Percentiles rank a stretch among this genome's conserved stretches.
phyloP scores from a whole-genome alignment of 2,888 invertebrate species.

The Drosophila mimetica region DNA sequence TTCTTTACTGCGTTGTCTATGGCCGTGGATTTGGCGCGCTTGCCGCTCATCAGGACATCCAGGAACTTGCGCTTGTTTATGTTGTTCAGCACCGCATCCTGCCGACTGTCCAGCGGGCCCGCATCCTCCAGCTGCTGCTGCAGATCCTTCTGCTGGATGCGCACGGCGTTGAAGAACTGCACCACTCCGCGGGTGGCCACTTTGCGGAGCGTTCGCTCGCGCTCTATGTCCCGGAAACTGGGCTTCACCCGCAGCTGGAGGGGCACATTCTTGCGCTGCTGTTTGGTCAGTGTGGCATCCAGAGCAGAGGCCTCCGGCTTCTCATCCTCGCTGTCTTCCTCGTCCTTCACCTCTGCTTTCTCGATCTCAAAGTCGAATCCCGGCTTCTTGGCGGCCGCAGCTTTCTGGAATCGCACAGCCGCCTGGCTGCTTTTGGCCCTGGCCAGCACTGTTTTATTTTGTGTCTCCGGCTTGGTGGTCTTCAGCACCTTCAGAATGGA shows the following conservation, averaged over 20 bases:
- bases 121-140: slow-evolving; percentile 89
- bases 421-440: slow-evolving; percentile 89
- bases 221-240: slow-evolving; percentile 89
- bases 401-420: slow-evolving; percentile 85
- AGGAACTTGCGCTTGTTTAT: slow-evolving; percentile 90
- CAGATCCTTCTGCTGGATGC: slow-evolving; percentile 92
- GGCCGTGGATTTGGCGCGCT: slow-evolving; percentile 86
- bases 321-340: slow-evolving; percentile 82
- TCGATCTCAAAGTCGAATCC: slow-evolving; percentile 89
- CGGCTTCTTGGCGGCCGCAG: slow-evolving; percentile 81
- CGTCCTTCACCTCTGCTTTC: slow-evolving; percentile 85
- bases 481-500: slow-evolving; percentile 92
- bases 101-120: slow-evolving; percentile 91
- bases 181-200: slow-evolving; percentile 97
- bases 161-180: slow-evolving; percentile 95
- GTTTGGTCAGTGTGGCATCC: slow-evolving; percentile 62
- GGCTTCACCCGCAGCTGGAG: slow-evolving; percentile 89
- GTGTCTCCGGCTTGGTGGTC: slow-evolving; percentile 90
- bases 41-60: slow-evolving; percentile 90
- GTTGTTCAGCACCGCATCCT: slow-evolving; percentile 90
- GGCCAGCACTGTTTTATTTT: slow-evolving; percentile 90
- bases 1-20: slow-evolving; percentile 85
- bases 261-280: slow-evolving; percentile 84
- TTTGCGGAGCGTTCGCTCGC: slow-evolving; percentile 91
- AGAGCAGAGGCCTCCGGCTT: slow-evolving; percentile 78